Evolutionary conservation across 2,797 vertebrate genomes (phyloP), one percentile per base, ranked within the genome.

Genomic region (Acanthornis magna): DNA sequence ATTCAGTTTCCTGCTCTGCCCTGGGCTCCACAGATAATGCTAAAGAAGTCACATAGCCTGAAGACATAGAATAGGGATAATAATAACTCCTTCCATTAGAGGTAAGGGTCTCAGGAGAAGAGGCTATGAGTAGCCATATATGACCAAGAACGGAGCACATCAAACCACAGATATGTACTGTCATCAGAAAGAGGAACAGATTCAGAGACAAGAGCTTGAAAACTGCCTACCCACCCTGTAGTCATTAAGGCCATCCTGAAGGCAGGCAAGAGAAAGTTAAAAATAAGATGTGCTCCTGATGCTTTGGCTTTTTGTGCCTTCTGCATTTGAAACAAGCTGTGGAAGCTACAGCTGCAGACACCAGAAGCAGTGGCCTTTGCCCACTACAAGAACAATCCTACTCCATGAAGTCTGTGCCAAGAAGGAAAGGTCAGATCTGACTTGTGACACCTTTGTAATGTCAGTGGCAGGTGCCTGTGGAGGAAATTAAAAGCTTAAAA

Each of bases 291-390:
- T 43, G 5, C 10, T 80, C 14, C 29, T 34, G 14, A 61, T 77
- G 16, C 27, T 85, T 42, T 66, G 50, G 21, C 17, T 57, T 79
- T 48, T 86, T 89, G 20, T 71, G 26, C 19, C 43, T 51, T 88
- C 50, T 63, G 55, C 25, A 42, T 34, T 88, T 72, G 55, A 76
- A 82, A 82, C 4, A 17, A 36, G 10, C 18, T n/a, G 40, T 25
- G 23, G 71, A 85, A 85, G 60, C 23, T 60, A 25, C 43, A 68
- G 43, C 36, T 81, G 43, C 48, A 73, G 65, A 11, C 47, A 53
- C 10, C 0, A 0, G 53, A 63, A 71, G 36, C 13, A n/a, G 23
- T 7, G 19, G 1, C 1, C 14, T 16, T 48, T 88, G 25, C 50
- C 16, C 65, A 32, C 27, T 47, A 32, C 7, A 10, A 78, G 50